A percentile compares a stretch with the other conserved stretches of the same genome.
Conservation (phyloP, 2,888 invertebrate species). For the Nysson spinosus region DNA sequence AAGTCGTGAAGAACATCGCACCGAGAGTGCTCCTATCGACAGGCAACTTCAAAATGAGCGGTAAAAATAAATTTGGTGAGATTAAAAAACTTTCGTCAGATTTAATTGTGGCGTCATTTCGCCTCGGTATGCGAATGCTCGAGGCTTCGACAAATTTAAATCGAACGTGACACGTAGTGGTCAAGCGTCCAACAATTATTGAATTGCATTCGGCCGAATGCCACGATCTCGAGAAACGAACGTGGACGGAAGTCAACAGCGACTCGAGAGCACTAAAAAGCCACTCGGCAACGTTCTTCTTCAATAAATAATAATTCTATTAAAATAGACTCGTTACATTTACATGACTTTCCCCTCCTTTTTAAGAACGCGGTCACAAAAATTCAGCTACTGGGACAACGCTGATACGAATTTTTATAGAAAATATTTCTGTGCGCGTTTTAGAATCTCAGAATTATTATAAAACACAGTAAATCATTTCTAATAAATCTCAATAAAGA, state of each 20-base stretch:
- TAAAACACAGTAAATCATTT: too few species aligned
- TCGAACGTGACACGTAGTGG: conserved; percentile 14
- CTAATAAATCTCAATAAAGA: too few species aligned
- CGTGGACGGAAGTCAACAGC: conserved; percentile 32
- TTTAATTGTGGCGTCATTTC: conserved; percentile 17
- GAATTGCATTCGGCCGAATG: conserved; percentile 15
- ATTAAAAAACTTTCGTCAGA: conserved; percentile 3
- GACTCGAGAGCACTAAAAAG: conserved; percentile 19
- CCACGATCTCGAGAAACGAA: conserved; percentile 13
- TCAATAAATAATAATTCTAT: conserved; percentile 27
- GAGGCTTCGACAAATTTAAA: conserved; percentile 15
- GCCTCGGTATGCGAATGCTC: conserved; percentile 1
- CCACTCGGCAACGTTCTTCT: conserved; percentile 19
- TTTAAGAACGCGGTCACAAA: too few species aligned
- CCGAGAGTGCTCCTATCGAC: background rate
- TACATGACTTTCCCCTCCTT: too few species aligned
- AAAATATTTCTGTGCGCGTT: too few species aligned
- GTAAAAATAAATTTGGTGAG: conserved; percentile 7
- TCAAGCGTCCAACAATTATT: conserved; percentile 39
- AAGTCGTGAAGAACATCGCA: background rate
- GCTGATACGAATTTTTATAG: too few species aligned
- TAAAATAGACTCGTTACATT: too few species aligned
- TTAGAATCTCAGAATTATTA: too few species aligned
- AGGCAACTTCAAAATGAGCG: background rate
- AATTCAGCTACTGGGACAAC: too few species aligned